Evolutionary conservation across 1,140 invertebrate species (phyloP).

Genomic region (Panonychus citri): DNA sequence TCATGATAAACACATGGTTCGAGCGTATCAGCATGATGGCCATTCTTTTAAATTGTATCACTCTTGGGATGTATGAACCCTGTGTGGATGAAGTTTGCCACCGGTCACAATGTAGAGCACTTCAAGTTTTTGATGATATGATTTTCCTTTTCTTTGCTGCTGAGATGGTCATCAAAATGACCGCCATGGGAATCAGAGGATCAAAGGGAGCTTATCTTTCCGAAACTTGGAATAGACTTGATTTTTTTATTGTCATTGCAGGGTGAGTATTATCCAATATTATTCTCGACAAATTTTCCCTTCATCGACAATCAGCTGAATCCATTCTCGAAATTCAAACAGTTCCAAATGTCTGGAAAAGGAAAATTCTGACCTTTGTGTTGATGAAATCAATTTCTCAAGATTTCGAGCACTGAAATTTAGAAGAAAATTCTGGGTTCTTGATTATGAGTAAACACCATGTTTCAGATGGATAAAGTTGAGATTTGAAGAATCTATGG

Average conservation of each 20-base stretch:
- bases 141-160: conserved; percentile 94
- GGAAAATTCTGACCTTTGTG: too few species aligned
- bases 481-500: too few species aligned
- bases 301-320: too few species aligned
- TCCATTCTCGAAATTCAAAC: too few species aligned
- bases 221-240: conserved; percentile 93
- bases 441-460: too few species aligned
- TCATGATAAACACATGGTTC: conserved; percentile 67
- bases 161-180: conserved; percentile 93
- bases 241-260: conserved; percentile 91
- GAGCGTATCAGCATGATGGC: conserved; percentile 94
- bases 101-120: conserved; percentile 71
- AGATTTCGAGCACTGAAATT: too few species aligned
- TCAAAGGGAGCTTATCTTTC: conserved; percentile 69
- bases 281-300: too few species aligned
- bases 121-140: conserved; percentile 82
- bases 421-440: too few species aligned
- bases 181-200: conserved; percentile 92
- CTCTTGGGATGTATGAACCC: conserved; percentile 96
- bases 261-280: conserved; percentile 59
- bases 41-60: conserved; percentile 93
- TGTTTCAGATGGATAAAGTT: too few species aligned
- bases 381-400: too few species aligned
- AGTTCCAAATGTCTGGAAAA: too few species aligned
- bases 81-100: conserved; percentile 68